These are phyloP conservation scores for Pelusios castaneus DNA, from an alignment of 2,113 vertebrate species.

Conservation along the genomic window DNA sequence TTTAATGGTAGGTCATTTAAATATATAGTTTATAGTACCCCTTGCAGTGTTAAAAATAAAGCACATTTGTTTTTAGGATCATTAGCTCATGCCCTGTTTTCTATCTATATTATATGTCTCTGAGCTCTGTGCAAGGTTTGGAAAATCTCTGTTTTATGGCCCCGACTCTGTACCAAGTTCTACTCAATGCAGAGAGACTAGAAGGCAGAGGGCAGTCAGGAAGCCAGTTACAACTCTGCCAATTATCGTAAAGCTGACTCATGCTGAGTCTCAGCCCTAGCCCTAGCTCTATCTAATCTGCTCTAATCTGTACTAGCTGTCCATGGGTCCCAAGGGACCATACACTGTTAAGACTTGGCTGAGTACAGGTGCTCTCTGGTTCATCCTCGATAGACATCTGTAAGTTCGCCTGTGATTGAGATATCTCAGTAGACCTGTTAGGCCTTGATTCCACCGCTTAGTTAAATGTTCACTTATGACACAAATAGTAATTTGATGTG, in stretches of 20 bases:
- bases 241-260: neutral
- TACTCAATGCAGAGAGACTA: neutral
- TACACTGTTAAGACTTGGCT: neutral
- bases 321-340: neutral
- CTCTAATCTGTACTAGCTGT: neutral
- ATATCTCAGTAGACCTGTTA: rapidly evolving
- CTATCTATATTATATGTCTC: neutral
- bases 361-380: neutral
- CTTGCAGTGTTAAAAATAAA: neutral
- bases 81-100: neutral
- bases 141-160: neutral
- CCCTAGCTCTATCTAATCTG: neutral
- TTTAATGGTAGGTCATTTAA: neutral
- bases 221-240: neutral
- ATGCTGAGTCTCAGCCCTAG: neutral
- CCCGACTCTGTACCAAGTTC: neutral
- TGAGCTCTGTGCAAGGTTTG: neutral
- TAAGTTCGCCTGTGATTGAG: neutral
- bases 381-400: neutral
- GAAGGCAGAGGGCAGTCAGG: neutral
- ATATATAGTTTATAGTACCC: neutral
- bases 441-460: neutral
- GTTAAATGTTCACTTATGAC: neutral
- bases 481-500: neutral
- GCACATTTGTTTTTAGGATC: neutral